Base-by-base conservation (phyloP, 2,797 vertebrate genomes). In the Propithecus perrieri region DNA sequence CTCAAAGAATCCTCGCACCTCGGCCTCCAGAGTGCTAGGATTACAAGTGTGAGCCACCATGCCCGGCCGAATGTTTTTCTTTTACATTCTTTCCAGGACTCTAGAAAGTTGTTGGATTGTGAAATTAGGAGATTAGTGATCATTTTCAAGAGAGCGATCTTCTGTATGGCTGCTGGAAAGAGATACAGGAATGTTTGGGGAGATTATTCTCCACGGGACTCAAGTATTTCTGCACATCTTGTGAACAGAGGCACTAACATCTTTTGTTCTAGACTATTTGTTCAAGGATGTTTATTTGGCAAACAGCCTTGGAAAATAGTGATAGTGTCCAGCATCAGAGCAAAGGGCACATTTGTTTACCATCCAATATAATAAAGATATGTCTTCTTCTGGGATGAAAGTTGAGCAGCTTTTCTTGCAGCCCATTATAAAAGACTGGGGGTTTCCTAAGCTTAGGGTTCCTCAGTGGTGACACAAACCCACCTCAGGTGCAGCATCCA, bases 221-320 rank as follows among this genome's bases (percentile, higher is more conserved):
- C 43, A 61, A 43, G 43, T 18, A 71, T 84, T 91, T 93, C 67
- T 80, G 28, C 59, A 67, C 41, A 43, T 81, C 35, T 86, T 85
- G 26, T 61, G 69, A 61, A 15, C 72, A 93, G 43, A 88, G 14
- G 20, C 53, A 85, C 26, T 61, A 91, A 43, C 18, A 81, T 17
- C 10, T 91, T 96, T 89, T 78, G 15, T 92, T 89, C 28, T 43
- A 72, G 46, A 94, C 43, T 88, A 13, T 83, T 17, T 92, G 91
- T 85, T 88, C 24, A 63, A 94, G 24, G n/a, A 91, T 69, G 28
- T 72, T 92, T 97, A 28, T 79, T 94, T 80, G 53, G 13, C 46
- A 72, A 59, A 46, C 5, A 90, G 46, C 26, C 79, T 80, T 85
- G n/a, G 61, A 92, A 95, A 74, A 84, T 26, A 90, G 83, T 88